phyloP scores from a whole-genome alignment of 2,888 invertebrate genomes.

The Odontomyia ornata region DNA sequence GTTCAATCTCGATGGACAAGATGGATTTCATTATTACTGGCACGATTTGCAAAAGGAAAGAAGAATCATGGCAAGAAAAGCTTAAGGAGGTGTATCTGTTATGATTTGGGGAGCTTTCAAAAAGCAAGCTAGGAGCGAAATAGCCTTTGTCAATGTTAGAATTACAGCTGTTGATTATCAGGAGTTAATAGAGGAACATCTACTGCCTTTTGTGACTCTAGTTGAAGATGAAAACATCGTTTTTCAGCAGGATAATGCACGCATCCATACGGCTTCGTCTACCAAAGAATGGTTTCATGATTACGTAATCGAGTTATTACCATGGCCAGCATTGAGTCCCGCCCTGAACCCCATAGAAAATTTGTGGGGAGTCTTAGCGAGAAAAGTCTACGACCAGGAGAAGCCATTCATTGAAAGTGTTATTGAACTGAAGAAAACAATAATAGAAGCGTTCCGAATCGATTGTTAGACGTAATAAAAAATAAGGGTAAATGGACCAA shows the following conservation, averaged over 20 bases:
- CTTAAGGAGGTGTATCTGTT: constrained; percentile 34
- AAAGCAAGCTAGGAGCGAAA: constrained; percentile 8
- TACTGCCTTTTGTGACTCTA: constrained; percentile 22
- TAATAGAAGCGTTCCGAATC: neutral
- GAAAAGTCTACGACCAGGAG: neutral
- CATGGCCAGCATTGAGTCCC: constrained; percentile 12
- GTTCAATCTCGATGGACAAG: constrained; percentile 47
- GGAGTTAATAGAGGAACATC: constrained; percentile 6
- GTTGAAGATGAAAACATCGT: neutral
- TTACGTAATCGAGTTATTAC: constrained; percentile 1
- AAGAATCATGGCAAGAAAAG: constrained; percentile 28
- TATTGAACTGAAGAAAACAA: too few species aligned
- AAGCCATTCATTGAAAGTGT: too few species aligned
- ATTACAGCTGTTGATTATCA: constrained; percentile 6
- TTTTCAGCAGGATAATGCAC: constrained; percentile 26
- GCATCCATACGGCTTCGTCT: neutral
- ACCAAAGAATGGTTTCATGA: constrained; percentile 28
- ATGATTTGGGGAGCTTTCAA: constrained; percentile 48
- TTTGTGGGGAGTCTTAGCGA: constrained; percentile 25
- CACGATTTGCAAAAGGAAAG: constrained; percentile 45
- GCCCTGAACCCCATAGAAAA: constrained; percentile 33
- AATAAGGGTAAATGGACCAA: too few species aligned
- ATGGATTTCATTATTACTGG: constrained; percentile 47
- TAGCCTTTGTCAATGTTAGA: constrained; percentile 21
- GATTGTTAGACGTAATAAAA: neutral